A percentile compares a stretch with the other conserved stretches of the same genome.
phyloP scores from a whole-genome alignment of 2,113 vertebrate species.

The Elephas maximus region DNA sequence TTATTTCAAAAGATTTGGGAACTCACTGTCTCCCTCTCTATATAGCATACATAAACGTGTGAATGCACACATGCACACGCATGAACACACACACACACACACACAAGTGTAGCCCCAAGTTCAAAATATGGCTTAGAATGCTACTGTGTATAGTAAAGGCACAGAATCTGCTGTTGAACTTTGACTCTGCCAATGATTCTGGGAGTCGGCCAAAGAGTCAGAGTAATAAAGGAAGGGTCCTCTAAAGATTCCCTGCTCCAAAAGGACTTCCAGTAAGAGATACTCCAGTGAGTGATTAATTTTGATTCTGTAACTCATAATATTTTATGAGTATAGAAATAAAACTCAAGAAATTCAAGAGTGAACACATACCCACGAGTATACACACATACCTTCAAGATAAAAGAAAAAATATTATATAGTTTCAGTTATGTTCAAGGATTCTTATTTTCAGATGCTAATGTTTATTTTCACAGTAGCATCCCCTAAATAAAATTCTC shows the following conservation, averaged over 20 bases:
- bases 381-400: not conserved
- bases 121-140: slow-evolving; percentile 22
- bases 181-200: not conserved
- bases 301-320: slow-evolving; percentile 54
- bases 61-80: not conserved
- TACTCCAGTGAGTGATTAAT: not conserved
- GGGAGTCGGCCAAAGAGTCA: slow-evolving; percentile 9
- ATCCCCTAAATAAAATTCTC: slow-evolving; percentile 13
- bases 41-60: not conserved
- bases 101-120: not conserved
- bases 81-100: not conserved
- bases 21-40: not conserved
- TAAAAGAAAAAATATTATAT: slow-evolving; percentile 9
- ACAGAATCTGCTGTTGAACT: not conserved
- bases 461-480: slow-evolving; percentile 49
- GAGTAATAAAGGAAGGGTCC: not conserved
- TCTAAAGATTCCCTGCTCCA: not conserved
- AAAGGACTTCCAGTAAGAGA: slow-evolving; percentile 50
- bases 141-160: not conserved
- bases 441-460: slow-evolving; percentile 50
- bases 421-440: slow-evolving; percentile 32
- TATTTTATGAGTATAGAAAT: slow-evolving; percentile 36
- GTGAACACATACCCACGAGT: no score
- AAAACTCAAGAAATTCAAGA: slow-evolving; percentile 12
- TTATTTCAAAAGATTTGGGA: slow-evolving; percentile 4